Base-by-base conservation (phyloP, 2,797 vertebrate species). In the Alosa sapidissima region DNA sequence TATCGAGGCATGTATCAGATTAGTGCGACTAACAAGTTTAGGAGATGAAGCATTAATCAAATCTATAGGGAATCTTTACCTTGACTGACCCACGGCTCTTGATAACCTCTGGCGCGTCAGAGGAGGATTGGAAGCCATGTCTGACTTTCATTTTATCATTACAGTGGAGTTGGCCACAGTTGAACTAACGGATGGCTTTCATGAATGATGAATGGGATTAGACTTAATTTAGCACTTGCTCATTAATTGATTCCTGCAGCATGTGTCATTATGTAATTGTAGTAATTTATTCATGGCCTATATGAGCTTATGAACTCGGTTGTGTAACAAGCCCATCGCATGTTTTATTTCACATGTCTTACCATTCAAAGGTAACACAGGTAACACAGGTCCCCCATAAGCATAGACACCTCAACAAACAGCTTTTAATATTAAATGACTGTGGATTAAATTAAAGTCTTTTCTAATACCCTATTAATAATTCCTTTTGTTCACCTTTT, bases 221-320 rank as follows among this genome's bases (percentile, higher is more conserved):
- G 41, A 58, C 68, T 87, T 89, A 85, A 87, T 85, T 82, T 87
- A 90, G 83, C 85, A 86, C 82, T 78, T 84, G 83, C 87, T 92
- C 82, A 89, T 92, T 88, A 91, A 89, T 92, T 88, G 86, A 91
- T 92, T 81, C 83, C 87, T 83, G 87, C 84, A 90, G 89, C 85
- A 85, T 89, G 87, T 86, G 86, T 58, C 62, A 60, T 92, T 91
- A 90, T 83, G 86, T 88, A 92, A 91, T 6, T 28, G 36, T 58
- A 28, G 87, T 91, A 51, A 91, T 91, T 89, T 14, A 91, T 93
- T 87, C 28, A 92, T 90, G 81, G 41, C 72, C 72, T 78, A 78
- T 78, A 78, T 45, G 36, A 78, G 72, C 41, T 78, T 78, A 78
- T 83, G 54, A 84, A 52, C 81, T 81, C 82, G 84, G 88, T 87